These are phyloP conservation scores for Psittacula derbiana DNA, from an alignment of 2,797 vertebrate genomes.

Conservation along the genomic window DNA sequence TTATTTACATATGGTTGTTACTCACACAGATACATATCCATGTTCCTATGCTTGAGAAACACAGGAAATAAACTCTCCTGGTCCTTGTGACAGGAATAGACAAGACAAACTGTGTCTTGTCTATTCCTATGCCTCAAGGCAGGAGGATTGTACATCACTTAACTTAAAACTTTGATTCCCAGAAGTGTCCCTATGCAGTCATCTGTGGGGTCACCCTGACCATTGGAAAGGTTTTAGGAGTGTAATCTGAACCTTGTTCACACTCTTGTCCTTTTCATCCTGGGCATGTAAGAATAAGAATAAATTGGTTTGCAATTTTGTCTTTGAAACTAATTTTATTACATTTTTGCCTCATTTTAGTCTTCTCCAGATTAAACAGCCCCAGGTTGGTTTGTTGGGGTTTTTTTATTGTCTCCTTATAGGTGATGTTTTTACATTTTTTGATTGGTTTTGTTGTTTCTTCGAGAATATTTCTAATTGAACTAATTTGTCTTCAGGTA, in stretches of 20 bases:
- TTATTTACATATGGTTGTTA: neutral
- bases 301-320: neutral
- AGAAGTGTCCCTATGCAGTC: neutral
- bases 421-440: neutral
- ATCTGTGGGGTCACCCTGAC: neutral
- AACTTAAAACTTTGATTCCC: neutral
- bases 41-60: neutral
- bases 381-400: rapidly evolving
- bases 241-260: neutral
- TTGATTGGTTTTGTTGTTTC: neutral
- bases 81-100: neutral
- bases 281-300: neutral
- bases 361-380: neutral
- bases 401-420: neutral
- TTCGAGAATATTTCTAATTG: neutral
- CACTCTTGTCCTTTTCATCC: neutral
- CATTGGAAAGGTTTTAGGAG: neutral
- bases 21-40: neutral
- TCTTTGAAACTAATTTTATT: neutral
- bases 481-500: neutral
- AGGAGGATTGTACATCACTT: neutral
- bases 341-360: neutral
- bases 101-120: neutral
- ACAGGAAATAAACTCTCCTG: neutral
- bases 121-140: neutral